A percentile compares a stretch with the other conserved stretches of the same genome.
phyloP scores from a whole-genome alignment of 2,113 vertebrate species.

The Ceuthmochares aereus region DNA sequence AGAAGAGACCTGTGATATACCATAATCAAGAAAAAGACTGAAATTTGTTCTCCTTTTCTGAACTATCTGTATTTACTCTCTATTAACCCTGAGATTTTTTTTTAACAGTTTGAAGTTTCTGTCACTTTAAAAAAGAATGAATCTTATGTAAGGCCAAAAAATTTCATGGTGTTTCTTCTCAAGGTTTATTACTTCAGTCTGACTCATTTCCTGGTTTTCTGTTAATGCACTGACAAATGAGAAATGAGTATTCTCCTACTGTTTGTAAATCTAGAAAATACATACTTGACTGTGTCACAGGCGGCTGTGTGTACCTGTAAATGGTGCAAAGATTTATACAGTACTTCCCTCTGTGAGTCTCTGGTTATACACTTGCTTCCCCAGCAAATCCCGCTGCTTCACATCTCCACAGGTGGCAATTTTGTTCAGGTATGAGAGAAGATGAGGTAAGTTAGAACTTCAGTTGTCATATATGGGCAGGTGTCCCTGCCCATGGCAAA shows the following conservation, averaged over 20 bases:
- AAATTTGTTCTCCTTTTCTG: not conserved
- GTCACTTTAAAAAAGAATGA: not conserved
- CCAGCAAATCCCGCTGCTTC: not conserved
- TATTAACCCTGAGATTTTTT: not conserved
- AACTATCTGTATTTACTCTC: not conserved
- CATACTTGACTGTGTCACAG: not conserved
- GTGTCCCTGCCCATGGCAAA: too few relatives aligned
- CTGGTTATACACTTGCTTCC: not conserved
- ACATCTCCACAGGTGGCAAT: not conserved
- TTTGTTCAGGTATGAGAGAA: not conserved
- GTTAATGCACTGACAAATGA: conserved; percentile 38
- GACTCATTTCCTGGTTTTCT: conserved; percentile 68
- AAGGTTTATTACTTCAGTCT: conserved; percentile 59
- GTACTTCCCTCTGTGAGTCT: not conserved
- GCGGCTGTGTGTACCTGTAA: not conserved
- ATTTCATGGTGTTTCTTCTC: conserved; percentile 31
- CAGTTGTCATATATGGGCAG: not conserved
- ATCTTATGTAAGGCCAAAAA: not conserved
- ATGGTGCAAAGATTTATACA: not conserved
- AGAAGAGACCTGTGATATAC: not conserved
- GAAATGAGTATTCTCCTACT: conserved; percentile 19
- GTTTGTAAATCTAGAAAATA: conserved; percentile 19
- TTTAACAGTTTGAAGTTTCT: not conserved
- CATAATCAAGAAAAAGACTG: not conserved
- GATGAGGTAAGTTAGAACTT: not conserved